Base-by-base conservation (phyloP, 2,797 vertebrate species). In the Brachyalestes nurse region DNA sequence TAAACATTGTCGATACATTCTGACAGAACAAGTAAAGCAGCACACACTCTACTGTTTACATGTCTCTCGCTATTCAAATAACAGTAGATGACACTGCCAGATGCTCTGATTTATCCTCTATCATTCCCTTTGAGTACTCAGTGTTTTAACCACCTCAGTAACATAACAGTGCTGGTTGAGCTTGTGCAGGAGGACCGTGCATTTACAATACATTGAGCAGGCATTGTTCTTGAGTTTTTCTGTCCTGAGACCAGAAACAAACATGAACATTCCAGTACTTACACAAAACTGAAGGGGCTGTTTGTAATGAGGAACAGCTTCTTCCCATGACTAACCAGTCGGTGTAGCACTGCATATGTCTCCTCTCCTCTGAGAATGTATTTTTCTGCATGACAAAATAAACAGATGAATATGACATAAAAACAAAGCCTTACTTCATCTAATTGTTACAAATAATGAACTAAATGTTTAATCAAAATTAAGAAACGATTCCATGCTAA, bases 231-330 rank as follows among this genome's bases (percentile, higher is more conserved):
- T 28, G 28, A 28, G 28, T 28, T 28, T 28, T 28, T 28, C 28
- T 28, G 28, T 1, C 28, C 28, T 28, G 3, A 28, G 28, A 3
- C 28, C 28, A 28, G 28, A 28, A 28, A 28, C 28, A 28, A 70
- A 12, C 13, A 49, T 13, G 21, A 25, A 6, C n/a, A 13, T 53
- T 72, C 16, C 28, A 53, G 1, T 38, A 92, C 95, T 94, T 84
- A 96, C 95, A 96, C 95, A 84, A 96, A 96, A 88, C 94, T 95
- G 87, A 95, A 96, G 64, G 95, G 95, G 77, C 95, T 96, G 91
- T 96, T 96, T 13, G 84, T 83, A 77, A 96, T 96, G 76, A 96
- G 95, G 82, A 96, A 96, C 9, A 96, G 93, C 60, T 95, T 96
- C 86, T 96, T 96, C 71, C 94, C 94, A 0, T 90, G 79, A 57